These are phyloP conservation scores for Xenopus petersii DNA, from an alignment of 2,797 vertebrate species.

Conservation along the genomic window DNA sequence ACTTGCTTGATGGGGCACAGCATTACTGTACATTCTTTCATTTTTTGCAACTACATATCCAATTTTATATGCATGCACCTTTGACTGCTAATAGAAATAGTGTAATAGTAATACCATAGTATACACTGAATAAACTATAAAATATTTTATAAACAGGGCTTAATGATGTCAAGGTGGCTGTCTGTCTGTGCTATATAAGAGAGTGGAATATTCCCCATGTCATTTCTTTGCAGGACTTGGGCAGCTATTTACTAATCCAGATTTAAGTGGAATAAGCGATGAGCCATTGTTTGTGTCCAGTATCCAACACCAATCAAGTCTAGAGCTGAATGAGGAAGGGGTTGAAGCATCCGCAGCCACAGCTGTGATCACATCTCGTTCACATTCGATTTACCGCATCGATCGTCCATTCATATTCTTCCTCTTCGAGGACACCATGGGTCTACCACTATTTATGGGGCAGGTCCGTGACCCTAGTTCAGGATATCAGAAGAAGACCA, in stretches of 20 bases:
- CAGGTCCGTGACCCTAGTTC: slow-evolving; percentile 86
- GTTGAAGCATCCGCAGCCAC: slow-evolving; percentile 84
- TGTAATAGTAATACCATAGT: no score
- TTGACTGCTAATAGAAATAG: no score
- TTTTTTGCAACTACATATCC: no score
- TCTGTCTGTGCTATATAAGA: no score
- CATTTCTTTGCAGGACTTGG: slow-evolving; percentile 72
- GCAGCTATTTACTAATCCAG: slow-evolving; percentile 76
- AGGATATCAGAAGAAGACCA: slow-evolving; percentile 31
- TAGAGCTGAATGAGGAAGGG: slow-evolving; percentile 87
- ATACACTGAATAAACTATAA: no score
- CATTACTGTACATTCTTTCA: no score
- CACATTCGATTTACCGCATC: slow-evolving; percentile 76
- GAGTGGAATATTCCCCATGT: no score
- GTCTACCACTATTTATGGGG: slow-evolving; percentile 84
- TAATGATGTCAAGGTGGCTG: not conserved
- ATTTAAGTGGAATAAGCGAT: slow-evolving; percentile 79
- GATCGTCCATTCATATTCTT: slow-evolving; percentile 86
- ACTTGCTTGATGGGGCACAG: no score
- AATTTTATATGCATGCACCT: no score
- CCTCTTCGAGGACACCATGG: slow-evolving; percentile 75
- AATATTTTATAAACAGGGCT: no score
- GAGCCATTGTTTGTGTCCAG: slow-evolving; percentile 81
- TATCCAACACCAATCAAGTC: slow-evolving; percentile 79
- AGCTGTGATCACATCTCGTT: slow-evolving; percentile 68